These are phyloP conservation scores for Gadopsis marmoratus DNA, from an alignment of 2,797 vertebrate genomes.

Conservation along the genomic window DNA sequence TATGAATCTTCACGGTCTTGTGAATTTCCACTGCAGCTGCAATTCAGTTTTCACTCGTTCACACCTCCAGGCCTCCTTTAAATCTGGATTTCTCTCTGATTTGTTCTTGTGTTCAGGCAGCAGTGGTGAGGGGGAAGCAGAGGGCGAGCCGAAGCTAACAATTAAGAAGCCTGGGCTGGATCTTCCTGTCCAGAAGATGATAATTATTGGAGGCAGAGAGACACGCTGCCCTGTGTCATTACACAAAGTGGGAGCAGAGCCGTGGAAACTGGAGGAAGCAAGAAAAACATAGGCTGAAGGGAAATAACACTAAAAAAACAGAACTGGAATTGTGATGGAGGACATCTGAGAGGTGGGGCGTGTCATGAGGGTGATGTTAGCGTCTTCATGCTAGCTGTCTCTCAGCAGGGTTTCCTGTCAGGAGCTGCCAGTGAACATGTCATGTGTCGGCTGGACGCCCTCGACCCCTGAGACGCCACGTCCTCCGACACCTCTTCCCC, in stretches of 20 bases:
- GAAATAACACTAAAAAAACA: neutral
- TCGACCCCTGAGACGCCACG: conserved; percentile 3
- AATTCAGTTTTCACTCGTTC: neutral
- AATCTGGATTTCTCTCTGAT: conserved; percentile 1
- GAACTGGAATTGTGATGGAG: neutral
- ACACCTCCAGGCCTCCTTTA: neutral
- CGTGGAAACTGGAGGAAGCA: neutral
- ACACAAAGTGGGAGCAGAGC: conserved; percentile 14
- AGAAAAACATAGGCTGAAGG: neutral
- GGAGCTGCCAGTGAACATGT: conserved; percentile 6
- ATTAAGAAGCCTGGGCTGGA: conserved; percentile 32
- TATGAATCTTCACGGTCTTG: neutral
- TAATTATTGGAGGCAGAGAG: conserved; percentile 52
- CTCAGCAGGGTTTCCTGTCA: conserved; percentile 2
- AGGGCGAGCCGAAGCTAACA: conserved; percentile 35
- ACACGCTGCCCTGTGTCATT: conserved; percentile 31
- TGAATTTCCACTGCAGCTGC: neutral
- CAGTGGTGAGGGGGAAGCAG: conserved; percentile 9
- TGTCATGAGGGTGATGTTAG: conserved; percentile 7
- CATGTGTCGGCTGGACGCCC: neutral
- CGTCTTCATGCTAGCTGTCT: neutral
- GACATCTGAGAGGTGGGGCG: neutral
- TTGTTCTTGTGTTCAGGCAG: neutral
- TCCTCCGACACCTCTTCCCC: conserved; percentile 16
- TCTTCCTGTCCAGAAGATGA: conserved; percentile 31